These are phyloP conservation scores for Eumacrocentrus americanus DNA, from an alignment of 2,888 invertebrate species.

Conservation along the genomic window DNA sequence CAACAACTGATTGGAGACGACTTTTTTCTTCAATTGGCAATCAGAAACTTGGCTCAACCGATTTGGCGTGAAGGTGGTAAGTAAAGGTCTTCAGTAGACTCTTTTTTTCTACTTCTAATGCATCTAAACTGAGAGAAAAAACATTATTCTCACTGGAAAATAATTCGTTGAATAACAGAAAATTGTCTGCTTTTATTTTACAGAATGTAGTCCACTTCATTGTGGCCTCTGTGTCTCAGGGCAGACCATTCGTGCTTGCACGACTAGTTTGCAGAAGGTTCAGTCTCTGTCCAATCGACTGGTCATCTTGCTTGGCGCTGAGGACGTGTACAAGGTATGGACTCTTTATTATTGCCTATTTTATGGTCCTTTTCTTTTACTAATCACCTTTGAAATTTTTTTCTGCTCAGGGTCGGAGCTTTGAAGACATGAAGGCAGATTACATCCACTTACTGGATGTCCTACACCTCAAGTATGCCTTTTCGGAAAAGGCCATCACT, in stretches of 20 bases:
- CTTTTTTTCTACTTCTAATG: no score
- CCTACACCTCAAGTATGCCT: slow-evolving; percentile 38
- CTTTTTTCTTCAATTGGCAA: slow-evolving; percentile 49
- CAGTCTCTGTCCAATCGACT: slow-evolving; percentile 43
- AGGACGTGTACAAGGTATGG: slow-evolving; percentile 48
- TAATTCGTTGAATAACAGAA: no score
- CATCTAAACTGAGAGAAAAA: no score
- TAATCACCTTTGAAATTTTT: not conserved
- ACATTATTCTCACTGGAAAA: no score
- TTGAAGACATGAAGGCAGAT: slow-evolving; percentile 39
- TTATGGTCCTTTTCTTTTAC: no score
- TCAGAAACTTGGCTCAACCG: slow-evolving; percentile 40
- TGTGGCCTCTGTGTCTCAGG: slow-evolving; percentile 51
- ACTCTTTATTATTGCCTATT: not conserved
- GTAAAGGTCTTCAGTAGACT: no score
- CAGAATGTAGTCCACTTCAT: slow-evolving; percentile 43
- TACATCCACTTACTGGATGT: slow-evolving; percentile 39
- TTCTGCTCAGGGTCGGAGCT: slow-evolving; percentile 36
- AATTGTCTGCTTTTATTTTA: slow-evolving; percentile 24
- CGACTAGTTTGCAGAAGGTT: slow-evolving; percentile 34
- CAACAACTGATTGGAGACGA: slow-evolving; percentile 52
- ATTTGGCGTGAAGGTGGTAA: slow-evolving; percentile 43
- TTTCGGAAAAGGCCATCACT: slow-evolving; percentile 42
- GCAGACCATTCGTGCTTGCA: slow-evolving; percentile 44
- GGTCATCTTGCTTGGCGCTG: slow-evolving; percentile 48